phyloP scores from a whole-genome alignment of 2,888 invertebrate species.

The Muschampia plurimacula region DNA sequence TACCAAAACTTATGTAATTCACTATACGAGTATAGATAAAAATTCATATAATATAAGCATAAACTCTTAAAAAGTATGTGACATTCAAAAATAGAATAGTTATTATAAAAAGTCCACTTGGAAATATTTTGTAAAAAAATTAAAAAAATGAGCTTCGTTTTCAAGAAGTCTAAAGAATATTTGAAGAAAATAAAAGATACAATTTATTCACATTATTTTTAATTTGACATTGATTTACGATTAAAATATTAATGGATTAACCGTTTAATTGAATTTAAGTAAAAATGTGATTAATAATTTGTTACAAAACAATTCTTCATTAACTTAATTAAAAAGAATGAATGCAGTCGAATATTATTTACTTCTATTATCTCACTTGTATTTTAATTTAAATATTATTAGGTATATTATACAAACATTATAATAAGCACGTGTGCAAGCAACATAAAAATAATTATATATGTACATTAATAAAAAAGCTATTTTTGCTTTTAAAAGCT shows the following conservation, averaged over 20 bases:
- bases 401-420: not conserved
- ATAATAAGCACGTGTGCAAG: not conserved
- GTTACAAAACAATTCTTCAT: too few relatives aligned
- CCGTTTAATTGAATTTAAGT: too few relatives aligned
- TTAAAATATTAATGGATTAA: too few relatives aligned
- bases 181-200: not conserved
- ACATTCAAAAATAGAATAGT: not conserved
- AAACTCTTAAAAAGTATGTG: not conserved
- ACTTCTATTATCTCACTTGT: too few relatives aligned
- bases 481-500: conserved; percentile 4
- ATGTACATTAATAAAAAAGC: not conserved
- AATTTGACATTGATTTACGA: too few relatives aligned
- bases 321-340: too few relatives aligned
- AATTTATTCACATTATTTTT: too few relatives aligned
- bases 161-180: not conserved
- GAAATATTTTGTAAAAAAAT: conserved; percentile 4
- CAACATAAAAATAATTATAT: not conserved
- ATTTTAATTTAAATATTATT: too few relatives aligned
- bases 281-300: too few relatives aligned
- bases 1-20: not conserved
- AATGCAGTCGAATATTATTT: too few relatives aligned
- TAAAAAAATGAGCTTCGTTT: not conserved
- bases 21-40: not conserved
- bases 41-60: not conserved
- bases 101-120: not conserved